These are phyloP conservation scores for Zaprionus obscuricornis DNA, from an alignment of 2,888 invertebrate genomes.

Conservation along the genomic window DNA sequence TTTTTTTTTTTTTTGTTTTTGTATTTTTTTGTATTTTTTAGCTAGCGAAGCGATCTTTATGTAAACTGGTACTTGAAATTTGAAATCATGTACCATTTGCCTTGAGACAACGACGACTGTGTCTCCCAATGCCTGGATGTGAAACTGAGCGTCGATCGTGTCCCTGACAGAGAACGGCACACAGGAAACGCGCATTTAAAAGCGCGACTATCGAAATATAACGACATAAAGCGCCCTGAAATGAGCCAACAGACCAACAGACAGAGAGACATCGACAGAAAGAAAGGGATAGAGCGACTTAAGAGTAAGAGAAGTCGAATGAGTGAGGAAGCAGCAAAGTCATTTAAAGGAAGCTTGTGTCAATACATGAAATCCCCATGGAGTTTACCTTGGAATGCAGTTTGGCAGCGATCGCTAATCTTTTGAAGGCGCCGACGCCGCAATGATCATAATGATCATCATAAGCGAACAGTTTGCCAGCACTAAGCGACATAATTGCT, in stretches of 20 bases:
- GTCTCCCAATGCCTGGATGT: constrained; percentile 12
- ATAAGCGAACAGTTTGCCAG: constrained; percentile 56
- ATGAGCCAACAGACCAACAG: neutral
- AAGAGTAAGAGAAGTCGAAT: constrained; percentile 1
- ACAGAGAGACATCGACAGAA: constrained; percentile 1
- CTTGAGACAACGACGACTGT: constrained; percentile 54
- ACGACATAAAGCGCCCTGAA: constrained; percentile 56
- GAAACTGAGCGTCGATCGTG: constrained; percentile 58
- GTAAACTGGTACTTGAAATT: constrained; percentile 80
- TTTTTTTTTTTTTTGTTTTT: constrained; percentile 24
- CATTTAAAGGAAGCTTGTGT: constrained; percentile 78
- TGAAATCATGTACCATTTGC: constrained; percentile 79
- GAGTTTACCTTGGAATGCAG: constrained; percentile 69
- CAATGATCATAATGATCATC: constrained; percentile 31
- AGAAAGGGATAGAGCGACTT: neutral
- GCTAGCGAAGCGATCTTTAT: constrained; percentile 60
- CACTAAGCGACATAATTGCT: constrained; percentile 78
- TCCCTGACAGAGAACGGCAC: constrained; percentile 67
- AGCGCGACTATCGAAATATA: constrained; percentile 77
- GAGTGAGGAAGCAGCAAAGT: constrained; percentile 30
- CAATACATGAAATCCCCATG: constrained; percentile 59
- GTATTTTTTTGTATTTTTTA: constrained; percentile 9
- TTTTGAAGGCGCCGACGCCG: constrained; percentile 74
- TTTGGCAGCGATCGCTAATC: constrained; percentile 48
- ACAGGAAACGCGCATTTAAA: constrained; percentile 78